These are phyloP conservation scores for Lucinisca nassula DNA, from an alignment of 2,888 invertebrate genomes.

Conservation along the genomic window DNA sequence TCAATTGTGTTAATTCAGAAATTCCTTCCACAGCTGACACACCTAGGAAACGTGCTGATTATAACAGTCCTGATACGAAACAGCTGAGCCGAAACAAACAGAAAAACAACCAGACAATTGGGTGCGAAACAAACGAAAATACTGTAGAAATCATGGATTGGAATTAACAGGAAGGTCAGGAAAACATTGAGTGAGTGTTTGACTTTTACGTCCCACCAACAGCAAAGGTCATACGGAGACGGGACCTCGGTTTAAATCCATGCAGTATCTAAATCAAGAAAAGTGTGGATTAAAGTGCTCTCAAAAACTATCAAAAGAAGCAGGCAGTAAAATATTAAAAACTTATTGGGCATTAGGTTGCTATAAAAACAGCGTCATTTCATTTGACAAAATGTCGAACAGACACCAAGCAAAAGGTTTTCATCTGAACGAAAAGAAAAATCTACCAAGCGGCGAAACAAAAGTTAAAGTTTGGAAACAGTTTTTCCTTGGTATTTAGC, in stretches of 20 bases:
- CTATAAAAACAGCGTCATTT: constrained; percentile 52
- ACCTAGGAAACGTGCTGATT: constrained; percentile 25
- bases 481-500: constrained; percentile 53
- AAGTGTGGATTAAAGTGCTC: constrained; percentile 49
- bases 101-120: constrained; percentile 25
- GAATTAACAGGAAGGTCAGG: neutral
- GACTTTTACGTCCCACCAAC: no score
- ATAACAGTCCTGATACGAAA: constrained; percentile 32
- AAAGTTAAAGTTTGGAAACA: constrained; percentile 54
- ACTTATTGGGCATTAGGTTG: constrained; percentile 44
- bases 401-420: no score
- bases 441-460: constrained; percentile 3
- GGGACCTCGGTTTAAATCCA: no score
- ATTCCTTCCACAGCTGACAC: neutral
- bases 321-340: constrained; percentile 33
- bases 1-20: no score
- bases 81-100: constrained; percentile 37
- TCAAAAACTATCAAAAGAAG: constrained; percentile 49
- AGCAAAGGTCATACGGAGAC: no score
- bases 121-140: constrained; percentile 39
- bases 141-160: constrained; percentile 16
- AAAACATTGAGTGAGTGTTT: neutral
- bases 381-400: constrained; percentile 53
- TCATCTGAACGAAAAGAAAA: no score
- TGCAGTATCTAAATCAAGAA: constrained; percentile 14